These are phyloP conservation scores for Salmo trutta DNA, from an alignment of 2,797 vertebrate genomes.

Conservation along the genomic window DNA sequence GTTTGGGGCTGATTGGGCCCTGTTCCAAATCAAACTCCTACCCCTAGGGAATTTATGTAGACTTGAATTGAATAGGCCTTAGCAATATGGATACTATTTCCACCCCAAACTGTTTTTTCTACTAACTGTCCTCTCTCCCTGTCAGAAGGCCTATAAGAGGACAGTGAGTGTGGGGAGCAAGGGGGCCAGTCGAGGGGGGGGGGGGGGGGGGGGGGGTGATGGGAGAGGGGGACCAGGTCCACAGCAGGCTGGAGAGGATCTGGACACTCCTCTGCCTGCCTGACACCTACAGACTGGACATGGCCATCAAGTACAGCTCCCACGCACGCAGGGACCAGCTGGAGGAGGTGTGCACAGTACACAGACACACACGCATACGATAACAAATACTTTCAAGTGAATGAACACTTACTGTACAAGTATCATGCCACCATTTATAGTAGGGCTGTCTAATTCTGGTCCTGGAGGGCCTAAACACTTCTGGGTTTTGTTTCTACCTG, in stretches of 20 bases:
- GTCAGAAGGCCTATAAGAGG: too few relatives aligned
- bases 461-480: too few relatives aligned
- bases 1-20: too few relatives aligned
- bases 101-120: too few relatives aligned
- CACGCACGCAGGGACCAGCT: conserved; percentile 54
- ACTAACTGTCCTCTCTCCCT: too few relatives aligned
- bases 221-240: conserved; percentile 45
- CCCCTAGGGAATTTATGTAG: too few relatives aligned
- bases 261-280: conserved; percentile 73
- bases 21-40: too few relatives aligned
- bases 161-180: not conserved
- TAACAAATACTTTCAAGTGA: not conserved
- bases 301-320: conserved; percentile 80
- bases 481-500: too few relatives aligned
- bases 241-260: conserved; percentile 68
- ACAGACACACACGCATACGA: not conserved
- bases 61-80: too few relatives aligned
- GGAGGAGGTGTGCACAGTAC: conserved; percentile 38
- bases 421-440: not conserved
- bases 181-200: not conserved
- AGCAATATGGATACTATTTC: too few relatives aligned
- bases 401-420: not conserved
- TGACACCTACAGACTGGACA: conserved; percentile 61
- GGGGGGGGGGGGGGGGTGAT: not conserved
- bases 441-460: too few relatives aligned